Conservation (phyloP, 2,113 vertebrate species). For the Halcyon malimbica region DNA sequence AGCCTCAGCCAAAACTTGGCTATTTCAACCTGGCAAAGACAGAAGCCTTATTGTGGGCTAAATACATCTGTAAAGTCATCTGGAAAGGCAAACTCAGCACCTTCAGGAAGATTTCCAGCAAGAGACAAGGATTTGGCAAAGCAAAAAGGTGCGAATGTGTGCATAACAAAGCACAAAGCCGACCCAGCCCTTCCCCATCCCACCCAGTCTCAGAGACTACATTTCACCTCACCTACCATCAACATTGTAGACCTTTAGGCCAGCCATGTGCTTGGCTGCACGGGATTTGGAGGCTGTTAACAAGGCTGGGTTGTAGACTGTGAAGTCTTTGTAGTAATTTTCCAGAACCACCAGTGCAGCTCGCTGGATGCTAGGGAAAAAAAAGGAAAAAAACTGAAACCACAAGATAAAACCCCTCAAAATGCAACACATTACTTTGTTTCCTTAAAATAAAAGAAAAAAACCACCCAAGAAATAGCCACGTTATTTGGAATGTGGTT, state of each 20-base stretch:
- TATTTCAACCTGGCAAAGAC: background rate
- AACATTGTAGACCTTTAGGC: conserved; percentile 93
- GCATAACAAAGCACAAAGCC: conserved; percentile 31
- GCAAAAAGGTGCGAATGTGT: conserved; percentile 36
- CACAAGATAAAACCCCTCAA: background rate
- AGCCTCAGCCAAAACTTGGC: background rate
- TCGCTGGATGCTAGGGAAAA: conserved; percentile 84
- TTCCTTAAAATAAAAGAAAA: background rate
- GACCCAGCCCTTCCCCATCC: conserved; percentile 8
- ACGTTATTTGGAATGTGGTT: background rate
- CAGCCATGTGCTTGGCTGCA: conserved; percentile 90
- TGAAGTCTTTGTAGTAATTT: conserved; percentile 95
- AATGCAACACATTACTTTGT: background rate
- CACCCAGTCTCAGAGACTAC: background rate
- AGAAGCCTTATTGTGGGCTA: conserved; percentile 8
- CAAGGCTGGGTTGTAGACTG: conserved; percentile 89
- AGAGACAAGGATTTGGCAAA: conserved; percentile 50
- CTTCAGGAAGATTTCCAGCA: conserved; percentile 25
- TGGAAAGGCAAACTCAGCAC: background rate
- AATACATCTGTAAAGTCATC: conserved; percentile 20
- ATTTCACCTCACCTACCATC: conserved; percentile 83
- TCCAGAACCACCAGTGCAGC: conserved; percentile 93
- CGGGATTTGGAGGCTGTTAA: conserved; percentile 88
- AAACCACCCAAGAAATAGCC: background rate
- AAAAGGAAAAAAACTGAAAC: background rate